Evolutionary conservation across 2,113 vertebrate species (phyloP).

Genomic region (Rousettus leschenaultii): DNA sequence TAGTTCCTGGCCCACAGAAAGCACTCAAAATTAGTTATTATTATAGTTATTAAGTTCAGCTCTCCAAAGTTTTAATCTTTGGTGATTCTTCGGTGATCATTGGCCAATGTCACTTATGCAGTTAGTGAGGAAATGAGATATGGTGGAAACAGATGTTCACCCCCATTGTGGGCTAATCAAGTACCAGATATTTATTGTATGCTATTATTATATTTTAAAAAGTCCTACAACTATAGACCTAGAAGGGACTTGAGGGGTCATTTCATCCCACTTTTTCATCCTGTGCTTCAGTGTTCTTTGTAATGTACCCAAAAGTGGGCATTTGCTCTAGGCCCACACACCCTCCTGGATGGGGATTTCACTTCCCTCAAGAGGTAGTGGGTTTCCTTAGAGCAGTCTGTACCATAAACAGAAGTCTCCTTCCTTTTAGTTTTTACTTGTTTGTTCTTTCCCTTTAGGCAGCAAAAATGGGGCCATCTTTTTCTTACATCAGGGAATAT

Average conservation of each 20-base stretch:
- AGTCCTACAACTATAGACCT: neutral
- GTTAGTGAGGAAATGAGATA: neutral
- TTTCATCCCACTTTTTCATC: neutral
- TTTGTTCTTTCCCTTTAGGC: neutral
- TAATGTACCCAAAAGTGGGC: accelerated
- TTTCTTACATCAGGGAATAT: neutral
- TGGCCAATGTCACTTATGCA: neutral
- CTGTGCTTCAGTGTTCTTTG: neutral
- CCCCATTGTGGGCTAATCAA: neutral
- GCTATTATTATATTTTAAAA: neutral
- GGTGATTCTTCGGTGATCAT: neutral
- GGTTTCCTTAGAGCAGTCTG: neutral
- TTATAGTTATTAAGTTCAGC: neutral
- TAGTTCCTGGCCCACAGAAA: neutral
- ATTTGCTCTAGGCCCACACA: neutral
- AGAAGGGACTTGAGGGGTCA: neutral
- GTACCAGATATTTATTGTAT: neutral
- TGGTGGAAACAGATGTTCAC: neutral
- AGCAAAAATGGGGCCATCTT: neutral
- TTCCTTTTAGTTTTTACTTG: neutral
- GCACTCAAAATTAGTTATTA: neutral
- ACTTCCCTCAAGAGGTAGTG: neutral
- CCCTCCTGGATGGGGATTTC: neutral
- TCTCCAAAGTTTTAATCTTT: neutral
- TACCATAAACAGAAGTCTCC: neutral